Base-by-base conservation (phyloP, 2,888 invertebrate genomes). In the Chrysolina americana region DNA sequence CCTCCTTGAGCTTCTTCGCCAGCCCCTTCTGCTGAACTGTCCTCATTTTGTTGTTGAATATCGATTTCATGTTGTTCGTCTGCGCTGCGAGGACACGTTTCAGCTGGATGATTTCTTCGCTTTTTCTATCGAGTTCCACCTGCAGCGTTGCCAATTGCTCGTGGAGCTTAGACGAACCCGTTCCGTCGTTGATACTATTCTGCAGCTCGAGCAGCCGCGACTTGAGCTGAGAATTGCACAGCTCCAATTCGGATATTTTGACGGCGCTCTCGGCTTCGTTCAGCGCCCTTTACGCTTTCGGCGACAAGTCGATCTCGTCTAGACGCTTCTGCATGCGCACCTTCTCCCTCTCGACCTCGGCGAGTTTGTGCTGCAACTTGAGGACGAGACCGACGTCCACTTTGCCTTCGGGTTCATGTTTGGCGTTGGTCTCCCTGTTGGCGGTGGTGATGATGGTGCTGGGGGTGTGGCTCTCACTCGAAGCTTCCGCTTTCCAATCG, bases 41-140 rank as follows among this genome's bases (percentile, higher is more conserved):
- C 53, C 79, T 77, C 41, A 80, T 77, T 68, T 80, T 83, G 1
- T 83, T 81, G 3, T 90, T 89, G 0, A 92, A 92, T 81, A 92
- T 90, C 73, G 90, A 91, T 89, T 92, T 92, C 84, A 92, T 89
- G 82, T 91, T 92, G 85, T 90, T 90, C 59, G 92, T 91, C 79
- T 92, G 92, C 83, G 94, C 95, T 0, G 95, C 94, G 17, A 98
- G 89, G 0, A 97, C 94, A 56, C 95, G 94, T 86, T 96, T 94
- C 75, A 98, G 88, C 83, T 98, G 97, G 41, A 98, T 92, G 80
- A 96, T 95, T 85, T 98, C 98, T 80, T 98, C 98, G 5, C 96
- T 90, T 65, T 96, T 90, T 41, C 98, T 89, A 82, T 94, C 95
- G 36, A 98, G 87, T 86, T 98, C 98, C 78, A 94, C 94, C 85